phyloP scores from a whole-genome alignment of 2,797 vertebrate genomes.

The Malurus leucopterus region DNA sequence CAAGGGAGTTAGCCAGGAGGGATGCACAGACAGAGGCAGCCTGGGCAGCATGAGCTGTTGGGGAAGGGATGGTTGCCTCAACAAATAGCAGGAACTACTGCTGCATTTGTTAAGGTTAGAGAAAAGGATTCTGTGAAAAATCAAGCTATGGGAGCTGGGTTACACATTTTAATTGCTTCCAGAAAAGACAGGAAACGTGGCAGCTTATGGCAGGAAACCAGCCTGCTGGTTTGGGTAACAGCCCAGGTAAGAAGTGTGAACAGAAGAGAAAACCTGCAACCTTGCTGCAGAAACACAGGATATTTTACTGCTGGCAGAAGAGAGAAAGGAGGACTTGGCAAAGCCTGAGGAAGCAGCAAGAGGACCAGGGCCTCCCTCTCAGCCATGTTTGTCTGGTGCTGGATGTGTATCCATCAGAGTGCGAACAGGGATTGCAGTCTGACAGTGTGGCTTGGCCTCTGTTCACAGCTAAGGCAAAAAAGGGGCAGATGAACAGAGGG shows the following conservation, averaged over 20 bases:
- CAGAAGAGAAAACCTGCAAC: neutral
- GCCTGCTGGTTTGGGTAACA: neutral
- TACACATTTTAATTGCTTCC: neutral
- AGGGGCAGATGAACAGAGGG: neutral
- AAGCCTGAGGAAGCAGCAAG: neutral
- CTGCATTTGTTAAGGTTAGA: neutral
- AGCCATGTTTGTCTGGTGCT: fast-evolving
- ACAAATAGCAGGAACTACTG: neutral
- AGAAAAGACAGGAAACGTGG: neutral
- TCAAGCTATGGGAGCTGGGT: neutral
- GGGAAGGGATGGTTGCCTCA: neutral
- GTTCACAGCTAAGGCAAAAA: neutral
- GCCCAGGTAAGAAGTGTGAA: neutral
- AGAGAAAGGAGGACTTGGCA: neutral
- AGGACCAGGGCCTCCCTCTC: neutral
- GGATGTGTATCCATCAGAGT: neutral
- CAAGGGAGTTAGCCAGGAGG: neutral
- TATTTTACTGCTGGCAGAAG: neutral
- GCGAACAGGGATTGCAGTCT: neutral
- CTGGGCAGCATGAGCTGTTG: neutral
- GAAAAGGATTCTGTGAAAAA: neutral
- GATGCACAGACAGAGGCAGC: neutral
- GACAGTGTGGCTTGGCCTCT: neutral
- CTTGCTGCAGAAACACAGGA: neutral
- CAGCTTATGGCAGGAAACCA: neutral